Evolutionary conservation across 2,888 invertebrate species (phyloP), one percentile per base, ranked within the genome.

Genomic region (Dione juno): DNA sequence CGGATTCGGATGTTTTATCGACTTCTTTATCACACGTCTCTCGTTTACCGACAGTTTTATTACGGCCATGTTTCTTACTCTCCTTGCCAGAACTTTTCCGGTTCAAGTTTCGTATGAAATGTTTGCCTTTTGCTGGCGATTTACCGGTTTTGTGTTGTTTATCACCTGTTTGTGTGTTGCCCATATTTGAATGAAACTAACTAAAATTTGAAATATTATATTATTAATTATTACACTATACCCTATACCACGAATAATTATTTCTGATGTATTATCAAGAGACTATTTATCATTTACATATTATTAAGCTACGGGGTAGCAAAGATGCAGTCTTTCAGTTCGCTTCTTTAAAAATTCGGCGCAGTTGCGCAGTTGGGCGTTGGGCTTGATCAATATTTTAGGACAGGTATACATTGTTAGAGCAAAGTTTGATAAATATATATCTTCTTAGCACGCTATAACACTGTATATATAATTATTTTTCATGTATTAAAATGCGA

Each of bases 71-170:
- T 77, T 92, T 93, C 79, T 90, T 92, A 77, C 86, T 88, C 48
- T 92, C 91, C 69, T 88, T 84, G 45, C 83, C 92, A 71, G 86
- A 83, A 35, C 91, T 86, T 79, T 91, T 92, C 76, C 88, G 86
- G 75, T 93, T 93, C 67, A 94, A 81, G 76, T 92, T 93, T 77
- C 93, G 93, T 74, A 94, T 94, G 77, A 94, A 93, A 79, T 92
- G 88, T 88, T 94, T 94, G 75, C 92, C 86, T 83, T 94, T 94
- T 6, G 93, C 90, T n/a, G 94, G 94, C n/a, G 94, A 92, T 81
- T 94, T 94, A 69, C 93, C 92, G 43, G 89, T 83, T 82, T 94
- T 94, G 53, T 84, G 75, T 75, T 91, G 90, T 82, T 94, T 94
- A 74, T 92, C 90, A 72, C 92, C 91, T 40, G 92, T 81, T 84